A percentile compares a stretch with the other conserved stretches of the same genome.
phyloP scores from a whole-genome alignment of 64 coral and sea anemone genomes.

The Stichodactyla mertensii region DNA sequence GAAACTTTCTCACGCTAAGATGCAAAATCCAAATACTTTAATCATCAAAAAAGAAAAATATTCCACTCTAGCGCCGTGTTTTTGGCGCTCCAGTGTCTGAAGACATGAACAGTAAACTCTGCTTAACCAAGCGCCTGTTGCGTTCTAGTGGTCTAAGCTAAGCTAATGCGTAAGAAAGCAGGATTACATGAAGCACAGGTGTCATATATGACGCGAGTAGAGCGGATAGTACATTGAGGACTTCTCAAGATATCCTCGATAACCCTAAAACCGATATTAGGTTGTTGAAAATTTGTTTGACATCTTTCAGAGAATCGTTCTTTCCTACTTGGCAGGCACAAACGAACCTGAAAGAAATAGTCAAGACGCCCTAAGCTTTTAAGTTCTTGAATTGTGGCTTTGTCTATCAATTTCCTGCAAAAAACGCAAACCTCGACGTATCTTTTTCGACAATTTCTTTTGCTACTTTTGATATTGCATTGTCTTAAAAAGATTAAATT shows the following conservation, averaged over 20 bases:
- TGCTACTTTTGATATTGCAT: conserved; percentile 1
- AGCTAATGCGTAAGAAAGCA: neutral
- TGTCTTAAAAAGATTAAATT: neutral
- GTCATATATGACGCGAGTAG: neutral
- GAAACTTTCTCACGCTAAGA: neutral
- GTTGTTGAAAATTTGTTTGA: neutral
- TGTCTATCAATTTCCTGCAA: neutral
- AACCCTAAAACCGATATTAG: neutral
- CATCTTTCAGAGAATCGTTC: neutral
- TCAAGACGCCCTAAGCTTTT: neutral
- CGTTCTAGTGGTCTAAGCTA: neutral
- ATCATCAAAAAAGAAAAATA: neutral
- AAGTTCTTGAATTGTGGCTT: neutral
- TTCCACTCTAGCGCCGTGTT: neutral
- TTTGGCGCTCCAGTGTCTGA: neutral
- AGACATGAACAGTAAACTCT: neutral
- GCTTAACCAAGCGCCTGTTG: neutral
- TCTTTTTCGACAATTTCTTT: neutral
- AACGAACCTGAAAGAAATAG: neutral
- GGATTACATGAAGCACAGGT: neutral
- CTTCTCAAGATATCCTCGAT: neutral
- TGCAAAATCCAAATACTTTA: neutral
- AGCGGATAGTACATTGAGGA: neutral
- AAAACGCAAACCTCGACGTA: neutral
- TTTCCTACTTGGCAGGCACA: too few species aligned